Evolutionary conservation across 2,888 invertebrate genomes (phyloP).

Genomic region (Aradus depressus): DNA sequence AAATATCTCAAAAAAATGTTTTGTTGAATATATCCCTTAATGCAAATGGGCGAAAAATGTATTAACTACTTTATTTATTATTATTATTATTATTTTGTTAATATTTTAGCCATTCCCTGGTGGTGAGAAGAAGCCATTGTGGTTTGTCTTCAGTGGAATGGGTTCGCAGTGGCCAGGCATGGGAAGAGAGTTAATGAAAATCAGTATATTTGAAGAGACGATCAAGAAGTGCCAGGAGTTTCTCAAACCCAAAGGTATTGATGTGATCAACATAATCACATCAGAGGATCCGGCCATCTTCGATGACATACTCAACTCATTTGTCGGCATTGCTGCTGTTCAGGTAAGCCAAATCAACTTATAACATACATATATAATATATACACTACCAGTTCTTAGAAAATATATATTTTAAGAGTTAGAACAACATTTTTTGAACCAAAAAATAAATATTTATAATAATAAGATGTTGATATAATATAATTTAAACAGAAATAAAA

Average conservation of each 20-base stretch:
- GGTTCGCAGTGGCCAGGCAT: constrained; percentile 61
- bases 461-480: too few species aligned
- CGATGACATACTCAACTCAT: constrained; percentile 55
- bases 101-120: not conserved
- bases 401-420: too few species aligned
- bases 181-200: constrained; percentile 52
- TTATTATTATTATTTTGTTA: not conserved
- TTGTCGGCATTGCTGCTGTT: constrained; percentile 62
- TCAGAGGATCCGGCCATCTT: constrained; percentile 49
- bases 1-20: not conserved
- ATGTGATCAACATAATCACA: constrained; percentile 50
- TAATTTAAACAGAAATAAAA: too few species aligned
- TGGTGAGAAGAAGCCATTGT: constrained; percentile 39
- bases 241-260: constrained; percentile 48
- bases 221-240: constrained; percentile 47
- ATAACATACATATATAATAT: not conserved
- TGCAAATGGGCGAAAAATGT: too few species aligned
- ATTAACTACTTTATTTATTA: too few species aligned
- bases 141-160: constrained; percentile 66
- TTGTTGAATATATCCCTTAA: not conserved
- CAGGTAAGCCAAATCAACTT: constrained; percentile 37
- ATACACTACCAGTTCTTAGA: too few species aligned
- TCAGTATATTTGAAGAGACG: constrained; percentile 54
- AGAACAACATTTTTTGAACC: too few species aligned
- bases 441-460: not conserved